Evolutionary conservation across 92 coral and sea anemone species (phyloP), one percentile per base, ranked within the genome.

Genomic region (Actinostola sp.): DNA sequence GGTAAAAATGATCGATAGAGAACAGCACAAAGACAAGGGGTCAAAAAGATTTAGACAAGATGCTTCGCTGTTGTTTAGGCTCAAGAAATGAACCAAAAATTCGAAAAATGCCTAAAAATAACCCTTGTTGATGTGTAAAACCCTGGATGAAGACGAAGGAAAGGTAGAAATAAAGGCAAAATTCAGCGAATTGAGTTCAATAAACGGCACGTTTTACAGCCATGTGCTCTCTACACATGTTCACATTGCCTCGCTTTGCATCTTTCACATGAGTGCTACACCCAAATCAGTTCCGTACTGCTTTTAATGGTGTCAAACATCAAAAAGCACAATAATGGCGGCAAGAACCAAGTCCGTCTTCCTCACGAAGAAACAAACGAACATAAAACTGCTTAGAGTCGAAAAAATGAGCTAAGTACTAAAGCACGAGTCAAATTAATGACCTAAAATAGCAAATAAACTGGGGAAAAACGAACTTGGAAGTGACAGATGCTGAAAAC

Each of bases 391-490:
- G 13, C 34, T 32, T 70, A 62, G 32, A 32, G 42, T 30, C 56
- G 66, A 58, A 65, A 70, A 82, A 86, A 78, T 39, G 61, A 19
- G 61, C 71, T 55, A 56, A 76, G 63, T 38, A 77, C 49, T 45
- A 68, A 60, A 73, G 56, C 53, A 28, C 25, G 38, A 51, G 76
- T 13, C 59, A 66, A 71, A 67, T 60, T 50, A 55, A 64, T 66
- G 56, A 61, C 76, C 54, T 77, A 82, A 72, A 79, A 86, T 77
- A 67, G 55, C 72, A 86, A 84, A 69, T 61, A 86, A 81, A 81
- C 87, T 72, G 51, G 75, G 80, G 82, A 81, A 86, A 70, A 86
- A 86, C 70, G 71, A 78, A 51, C 71, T 60, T 35, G 74, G 71
- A 70, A 65, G 72, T 63, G 76, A 58, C 69, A 86, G 62, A 68